phyloP scores from a whole-genome alignment of 2,888 invertebrate species.

The Altica lythri region DNA sequence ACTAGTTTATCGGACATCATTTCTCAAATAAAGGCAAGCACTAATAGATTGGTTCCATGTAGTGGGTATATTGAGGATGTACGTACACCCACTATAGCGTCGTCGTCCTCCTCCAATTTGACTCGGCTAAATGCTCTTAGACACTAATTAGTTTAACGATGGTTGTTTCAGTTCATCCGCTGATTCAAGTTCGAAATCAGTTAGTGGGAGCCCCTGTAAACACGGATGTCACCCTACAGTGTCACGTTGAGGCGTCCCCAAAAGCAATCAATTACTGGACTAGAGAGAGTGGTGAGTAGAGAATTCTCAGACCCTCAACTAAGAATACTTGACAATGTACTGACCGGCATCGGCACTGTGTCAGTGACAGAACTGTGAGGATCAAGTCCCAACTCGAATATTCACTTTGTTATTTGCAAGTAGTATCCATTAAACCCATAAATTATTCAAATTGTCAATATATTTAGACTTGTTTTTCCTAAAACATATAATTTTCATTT shows the following conservation, averaged over 20 bases:
- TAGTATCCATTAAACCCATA: too few relatives aligned
- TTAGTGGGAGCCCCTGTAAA: conserved; percentile 86
- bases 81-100: conserved; percentile 20
- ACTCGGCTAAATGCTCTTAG: conserved; percentile 28
- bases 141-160: conserved; percentile 34
- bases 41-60: conserved; percentile 25
- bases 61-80: conserved; percentile 16
- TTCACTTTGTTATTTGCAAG: too few relatives aligned
- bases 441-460: too few relatives aligned
- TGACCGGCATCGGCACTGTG: conserved; percentile 29
- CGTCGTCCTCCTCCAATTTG: conserved; percentile 21
- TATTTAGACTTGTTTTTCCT: too few relatives aligned
- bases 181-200: conserved; percentile 93
- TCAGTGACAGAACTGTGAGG: conserved; percentile 9
- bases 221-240: conserved; percentile 83
- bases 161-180: conserved; percentile 77
- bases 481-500: too few relatives aligned
- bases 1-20: conserved; percentile 4
- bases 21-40: conserved; percentile 18
- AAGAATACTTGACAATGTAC: conserved; percentile 30
- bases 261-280: conserved; percentile 96
- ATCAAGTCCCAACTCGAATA: conserved; percentile 12
- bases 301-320: conserved; percentile 24
- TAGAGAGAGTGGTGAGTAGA: conserved; percentile 78
- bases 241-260: conserved; percentile 88